phyloP scores from a whole-genome alignment of 2,888 invertebrate genomes.

The Drosophila pseudotakahashii region DNA sequence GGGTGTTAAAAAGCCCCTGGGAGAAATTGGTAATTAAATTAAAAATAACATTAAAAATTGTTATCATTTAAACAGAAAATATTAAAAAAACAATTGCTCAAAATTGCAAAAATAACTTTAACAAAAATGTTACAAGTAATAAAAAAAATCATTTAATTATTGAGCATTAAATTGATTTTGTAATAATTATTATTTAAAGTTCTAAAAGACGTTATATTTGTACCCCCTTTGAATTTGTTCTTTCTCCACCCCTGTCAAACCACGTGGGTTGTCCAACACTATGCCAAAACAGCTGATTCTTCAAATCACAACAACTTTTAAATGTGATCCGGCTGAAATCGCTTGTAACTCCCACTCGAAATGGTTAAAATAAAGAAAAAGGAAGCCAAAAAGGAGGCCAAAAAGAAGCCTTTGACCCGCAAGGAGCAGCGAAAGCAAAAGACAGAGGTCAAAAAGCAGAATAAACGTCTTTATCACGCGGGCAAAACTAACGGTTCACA shows the following conservation, averaged over 20 bases:
- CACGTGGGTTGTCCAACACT: slow-evolving; percentile 63
- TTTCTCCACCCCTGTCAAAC: background rate
- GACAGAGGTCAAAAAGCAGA: slow-evolving; percentile 88
- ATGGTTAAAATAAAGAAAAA: slow-evolving; percentile 67
- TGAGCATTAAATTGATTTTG: too few relatives aligned
- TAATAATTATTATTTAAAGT: too few relatives aligned
- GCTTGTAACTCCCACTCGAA: background rate
- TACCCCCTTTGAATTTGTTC: background rate
- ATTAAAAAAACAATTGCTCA: too few relatives aligned
- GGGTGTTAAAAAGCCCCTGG: background rate
- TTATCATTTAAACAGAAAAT: too few relatives aligned
- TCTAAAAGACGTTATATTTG: too few relatives aligned
- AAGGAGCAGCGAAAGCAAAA: slow-evolving; percentile 91
- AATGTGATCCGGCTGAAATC: background rate
- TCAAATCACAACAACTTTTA: slow-evolving; percentile 12
- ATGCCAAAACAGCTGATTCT: slow-evolving; percentile 30
- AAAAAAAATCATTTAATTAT: too few relatives aligned
- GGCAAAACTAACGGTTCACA: slow-evolving; percentile 73
- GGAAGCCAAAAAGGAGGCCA: slow-evolving; percentile 11
- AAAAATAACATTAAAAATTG: too few relatives aligned
- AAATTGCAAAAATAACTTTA: too few relatives aligned
- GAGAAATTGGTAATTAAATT: background rate
- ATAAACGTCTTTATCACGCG: slow-evolving; percentile 81
- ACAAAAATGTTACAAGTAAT: too few relatives aligned
- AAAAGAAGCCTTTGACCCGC: slow-evolving; percentile 84